Evolutionary conservation across 2,797 vertebrate genomes (phyloP).

Genomic region (Apogon hyalosoma): DNA sequence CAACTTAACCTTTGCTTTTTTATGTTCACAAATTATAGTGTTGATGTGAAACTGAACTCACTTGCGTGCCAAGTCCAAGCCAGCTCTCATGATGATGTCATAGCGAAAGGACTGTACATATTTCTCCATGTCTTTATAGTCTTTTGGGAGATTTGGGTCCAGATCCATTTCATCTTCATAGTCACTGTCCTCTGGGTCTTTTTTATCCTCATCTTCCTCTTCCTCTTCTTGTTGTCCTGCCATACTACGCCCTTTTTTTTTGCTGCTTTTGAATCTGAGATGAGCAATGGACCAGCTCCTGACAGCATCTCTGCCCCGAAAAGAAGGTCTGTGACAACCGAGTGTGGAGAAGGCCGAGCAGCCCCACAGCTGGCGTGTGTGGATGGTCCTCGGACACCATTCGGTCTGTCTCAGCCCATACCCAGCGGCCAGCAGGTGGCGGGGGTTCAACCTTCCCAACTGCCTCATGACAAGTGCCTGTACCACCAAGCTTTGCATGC

Average conservation of each 20-base stretch:
- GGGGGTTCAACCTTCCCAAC: conserved; percentile 73
- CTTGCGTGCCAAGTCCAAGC: conserved; percentile 92
- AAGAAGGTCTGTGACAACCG: conserved; percentile 51
- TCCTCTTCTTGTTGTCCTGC: conserved; percentile 77
- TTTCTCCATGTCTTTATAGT: conserved; percentile 94
- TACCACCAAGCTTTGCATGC: conserved; percentile 82
- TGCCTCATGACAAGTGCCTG: conserved; percentile 80
- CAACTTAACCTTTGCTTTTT: not conserved
- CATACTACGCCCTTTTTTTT: conserved; percentile 81
- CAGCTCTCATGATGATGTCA: conserved; percentile 90
- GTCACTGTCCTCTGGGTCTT: conserved; percentile 77
- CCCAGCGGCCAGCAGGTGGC: conserved; percentile 70
- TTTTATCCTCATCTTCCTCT: conserved; percentile 80
- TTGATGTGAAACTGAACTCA: conserved; percentile 79
- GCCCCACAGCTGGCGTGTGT: conserved; percentile 80
- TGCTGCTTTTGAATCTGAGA: conserved; percentile 89
- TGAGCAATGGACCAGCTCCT: conserved; percentile 73
- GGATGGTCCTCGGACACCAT: conserved; percentile 80
- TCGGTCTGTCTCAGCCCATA: conserved; percentile 60
- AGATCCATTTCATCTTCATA: conserved; percentile 86
- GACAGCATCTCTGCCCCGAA: conserved; percentile 51
- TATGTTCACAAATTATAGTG: not conserved
- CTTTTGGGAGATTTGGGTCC: conserved; percentile 82
- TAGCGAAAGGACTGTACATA: conserved; percentile 90
- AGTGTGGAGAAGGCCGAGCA: conserved; percentile 43